Evolutionary conservation across 2,888 invertebrate species (phyloP).

Genomic region (Nebria salina): DNA sequence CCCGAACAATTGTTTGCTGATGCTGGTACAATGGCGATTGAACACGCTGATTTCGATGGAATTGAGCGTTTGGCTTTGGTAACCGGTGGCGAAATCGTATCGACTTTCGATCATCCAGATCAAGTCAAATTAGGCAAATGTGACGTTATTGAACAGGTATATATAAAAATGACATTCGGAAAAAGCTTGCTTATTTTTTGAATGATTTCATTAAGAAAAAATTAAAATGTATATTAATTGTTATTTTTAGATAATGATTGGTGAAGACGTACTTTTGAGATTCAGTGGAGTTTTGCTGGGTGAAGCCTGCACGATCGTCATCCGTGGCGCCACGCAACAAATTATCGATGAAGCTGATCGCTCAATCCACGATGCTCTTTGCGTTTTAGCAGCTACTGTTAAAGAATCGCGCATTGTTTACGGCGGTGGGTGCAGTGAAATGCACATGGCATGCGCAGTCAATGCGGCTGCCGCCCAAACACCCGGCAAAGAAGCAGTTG

Average conservation of each 20-base stretch:
- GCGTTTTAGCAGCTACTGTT: constrained; percentile 95
- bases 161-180: not conserved
- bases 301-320: constrained; percentile 96
- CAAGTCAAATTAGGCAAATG: constrained; percentile 93
- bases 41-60: constrained; percentile 99
- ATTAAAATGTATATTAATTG: no score
- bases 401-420: constrained; percentile 90
- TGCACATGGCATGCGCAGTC: constrained; percentile 96
- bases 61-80: constrained; percentile 97
- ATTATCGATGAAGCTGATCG: constrained; percentile 98
- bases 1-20: constrained; percentile 99
- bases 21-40: constrained; percentile 98
- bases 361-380: constrained; percentile 97
- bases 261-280: constrained; percentile 93
- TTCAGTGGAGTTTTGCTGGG: constrained; percentile 96
- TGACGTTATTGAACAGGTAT: constrained; percentile 91
- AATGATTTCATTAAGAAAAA: no score
- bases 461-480: constrained; percentile 84
- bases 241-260: constrained; percentile 82
- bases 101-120: constrained; percentile 96
- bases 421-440: constrained; percentile 95
- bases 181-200: no score
- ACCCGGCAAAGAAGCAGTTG: constrained; percentile 96
- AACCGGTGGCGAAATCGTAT: constrained; percentile 97
- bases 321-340: constrained; percentile 98